Percentiles rank a stretch among this genome's conserved stretches.
Evolutionary conservation across 2,797 vertebrate species (phyloP).

Genomic region (Pseudochirops cupreus): DNA sequence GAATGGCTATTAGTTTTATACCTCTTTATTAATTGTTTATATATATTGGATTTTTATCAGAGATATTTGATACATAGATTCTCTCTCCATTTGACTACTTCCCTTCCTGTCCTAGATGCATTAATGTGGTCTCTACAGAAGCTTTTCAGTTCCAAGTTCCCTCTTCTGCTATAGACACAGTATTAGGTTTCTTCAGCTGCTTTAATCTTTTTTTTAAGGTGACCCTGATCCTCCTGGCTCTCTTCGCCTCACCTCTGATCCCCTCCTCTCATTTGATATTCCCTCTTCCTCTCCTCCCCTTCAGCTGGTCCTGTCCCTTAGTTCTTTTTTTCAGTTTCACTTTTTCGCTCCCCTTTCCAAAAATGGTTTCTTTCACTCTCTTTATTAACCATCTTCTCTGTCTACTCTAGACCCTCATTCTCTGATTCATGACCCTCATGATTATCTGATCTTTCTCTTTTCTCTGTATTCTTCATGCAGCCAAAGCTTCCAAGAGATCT

Average conservation of each 20-base stretch:
- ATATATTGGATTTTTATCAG: neutral
- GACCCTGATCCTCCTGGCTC: neutral
- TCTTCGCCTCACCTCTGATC: neutral
- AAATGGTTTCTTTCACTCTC: neutral
- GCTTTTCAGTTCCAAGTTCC: neutral
- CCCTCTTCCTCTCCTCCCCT: neutral
- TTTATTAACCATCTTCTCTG: neutral
- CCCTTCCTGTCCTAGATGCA: neutral
- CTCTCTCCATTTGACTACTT: neutral
- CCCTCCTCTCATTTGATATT: neutral
- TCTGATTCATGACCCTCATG: neutral
- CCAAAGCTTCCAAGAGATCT: neutral
- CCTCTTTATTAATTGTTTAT: neutral
- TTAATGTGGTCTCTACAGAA: neutral
- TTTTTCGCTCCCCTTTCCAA: neutral
- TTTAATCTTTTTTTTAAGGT: neutral
- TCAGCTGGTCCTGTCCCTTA: neutral
- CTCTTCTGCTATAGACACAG: neutral
- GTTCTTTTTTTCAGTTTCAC: neutral
- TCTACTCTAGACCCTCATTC: neutral
- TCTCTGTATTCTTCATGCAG: neutral
- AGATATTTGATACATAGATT: neutral
- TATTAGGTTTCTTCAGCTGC: neutral
- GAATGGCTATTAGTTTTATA: neutral
- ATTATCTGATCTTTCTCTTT: neutral